phyloP scores from a whole-genome alignment of 2,113 vertebrate genomes.

The Eleginops maclovinus region DNA sequence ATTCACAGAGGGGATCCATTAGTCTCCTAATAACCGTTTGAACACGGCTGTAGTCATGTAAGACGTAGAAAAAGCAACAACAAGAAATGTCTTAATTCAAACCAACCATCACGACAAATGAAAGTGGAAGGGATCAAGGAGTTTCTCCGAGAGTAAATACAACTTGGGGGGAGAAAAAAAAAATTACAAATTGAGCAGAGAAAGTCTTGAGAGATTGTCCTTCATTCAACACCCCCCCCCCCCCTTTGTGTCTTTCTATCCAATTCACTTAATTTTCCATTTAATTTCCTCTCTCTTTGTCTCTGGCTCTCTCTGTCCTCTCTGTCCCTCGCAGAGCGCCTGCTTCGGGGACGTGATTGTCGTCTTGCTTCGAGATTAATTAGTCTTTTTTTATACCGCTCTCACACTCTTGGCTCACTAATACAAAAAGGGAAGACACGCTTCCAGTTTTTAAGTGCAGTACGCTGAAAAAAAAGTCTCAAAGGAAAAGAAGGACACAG shows the following conservation, averaged over 20 bases:
- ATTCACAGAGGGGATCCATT: slow-evolving; percentile 63
- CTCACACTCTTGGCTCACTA: slow-evolving; percentile 74
- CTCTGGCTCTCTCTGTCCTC: slow-evolving; percentile 60
- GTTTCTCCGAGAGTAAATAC: slow-evolving; percentile 66
- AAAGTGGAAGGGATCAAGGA: slow-evolving; percentile 66
- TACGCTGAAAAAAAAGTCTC: slow-evolving; percentile 65
- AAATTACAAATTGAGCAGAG: slow-evolving; percentile 66
- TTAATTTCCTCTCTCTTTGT: slow-evolving; percentile 62
- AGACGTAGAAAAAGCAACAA: slow-evolving; percentile 62
- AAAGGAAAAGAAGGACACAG: slow-evolving; percentile 42
- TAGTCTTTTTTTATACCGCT: slow-evolving; percentile 65
- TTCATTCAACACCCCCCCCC: slow-evolving; percentile 62
- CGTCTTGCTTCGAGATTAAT: slow-evolving; percentile 79
- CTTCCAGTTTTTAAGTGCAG: slow-evolving; percentile 80
- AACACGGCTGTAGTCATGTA: slow-evolving; percentile 59
- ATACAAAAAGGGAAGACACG: slow-evolving; percentile 70
- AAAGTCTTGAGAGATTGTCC: slow-evolving; percentile 77
- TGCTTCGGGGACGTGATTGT: slow-evolving; percentile 82
- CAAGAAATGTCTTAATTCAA: slow-evolving; percentile 77
- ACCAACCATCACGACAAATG: slow-evolving; percentile 79
- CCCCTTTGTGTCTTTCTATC: slow-evolving; percentile 47
- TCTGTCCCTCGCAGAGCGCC: slow-evolving; percentile 55
- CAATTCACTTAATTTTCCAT: slow-evolving; percentile 61
- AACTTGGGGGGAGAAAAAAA: background rate
- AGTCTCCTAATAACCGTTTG: slow-evolving; percentile 47